Evolutionary conservation across 2,113 vertebrate genomes (phyloP).

Genomic region (Eudyptes chrysolophus): DNA sequence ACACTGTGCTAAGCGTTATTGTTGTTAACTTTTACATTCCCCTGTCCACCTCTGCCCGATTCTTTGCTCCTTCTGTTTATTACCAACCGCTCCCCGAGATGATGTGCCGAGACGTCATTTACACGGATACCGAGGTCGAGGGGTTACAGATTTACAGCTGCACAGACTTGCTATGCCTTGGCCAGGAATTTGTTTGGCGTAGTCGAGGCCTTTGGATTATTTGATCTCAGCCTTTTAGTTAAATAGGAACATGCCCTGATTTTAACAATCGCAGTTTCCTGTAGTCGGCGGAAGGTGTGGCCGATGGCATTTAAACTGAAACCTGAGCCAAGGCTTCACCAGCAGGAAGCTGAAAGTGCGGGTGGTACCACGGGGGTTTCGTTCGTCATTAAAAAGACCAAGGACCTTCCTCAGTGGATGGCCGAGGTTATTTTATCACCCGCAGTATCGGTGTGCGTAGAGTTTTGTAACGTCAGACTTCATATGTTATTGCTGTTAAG

Average conservation of each 20-base stretch:
- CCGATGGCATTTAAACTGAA: conserved; percentile 49
- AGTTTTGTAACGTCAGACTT: fast-evolving
- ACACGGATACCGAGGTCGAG: background rate
- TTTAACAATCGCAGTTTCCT: conserved; percentile 71
- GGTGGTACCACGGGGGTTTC: conserved; percentile 12
- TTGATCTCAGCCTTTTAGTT: conserved; percentile 68
- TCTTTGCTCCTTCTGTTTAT: background rate
- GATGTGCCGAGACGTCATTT: background rate
- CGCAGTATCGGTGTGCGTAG: background rate
- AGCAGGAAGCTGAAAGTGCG: conserved; percentile 24
- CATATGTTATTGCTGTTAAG: fast-evolving
- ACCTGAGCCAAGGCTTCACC: background rate
- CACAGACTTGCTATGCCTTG: background rate
- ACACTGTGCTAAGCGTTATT: background rate
- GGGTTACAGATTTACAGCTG: background rate
- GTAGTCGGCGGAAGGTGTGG: conserved; percentile 59
- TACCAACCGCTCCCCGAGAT: background rate
- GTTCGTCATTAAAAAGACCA: background rate
- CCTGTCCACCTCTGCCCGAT: background rate
- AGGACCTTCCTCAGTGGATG: background rate
- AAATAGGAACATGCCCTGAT: conserved; percentile 74
- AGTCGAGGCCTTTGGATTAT: conserved; percentile 62
- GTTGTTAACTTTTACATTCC: background rate
- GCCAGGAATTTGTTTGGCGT: conserved; percentile 68
- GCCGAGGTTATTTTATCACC: background rate